Conservation (phyloP, 1,140 invertebrate species). For the Brachionus calyciflorus region DNA sequence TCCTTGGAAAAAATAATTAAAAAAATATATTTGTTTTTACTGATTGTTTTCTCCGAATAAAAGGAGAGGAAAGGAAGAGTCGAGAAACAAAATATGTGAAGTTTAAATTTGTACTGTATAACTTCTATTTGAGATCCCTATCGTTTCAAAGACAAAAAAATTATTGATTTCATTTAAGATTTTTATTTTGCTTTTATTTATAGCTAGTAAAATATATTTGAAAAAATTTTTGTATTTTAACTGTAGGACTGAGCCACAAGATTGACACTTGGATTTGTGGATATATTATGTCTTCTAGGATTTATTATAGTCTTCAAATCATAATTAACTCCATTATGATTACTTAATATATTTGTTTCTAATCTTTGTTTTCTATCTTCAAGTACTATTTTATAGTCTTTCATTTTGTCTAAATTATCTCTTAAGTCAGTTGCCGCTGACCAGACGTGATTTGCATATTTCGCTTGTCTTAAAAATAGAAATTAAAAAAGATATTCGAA, state of each 20-base stretch:
- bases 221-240: no score
- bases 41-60: no score
- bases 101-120: no score
- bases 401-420: conserved; percentile 39
- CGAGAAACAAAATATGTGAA: no score
- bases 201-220: no score
- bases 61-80: no score
- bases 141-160: no score
- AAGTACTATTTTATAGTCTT: conserved; percentile 2
- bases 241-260: background rate
- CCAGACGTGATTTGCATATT: conserved; percentile 19
- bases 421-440: background rate
- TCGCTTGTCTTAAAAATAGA: background rate
- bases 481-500: background rate
- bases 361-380: conserved; percentile 16
- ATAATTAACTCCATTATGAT: conserved; percentile 7
- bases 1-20: no score
- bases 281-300: conserved; percentile 23
- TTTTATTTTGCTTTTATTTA: no score
- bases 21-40: no score
- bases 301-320: conserved; percentile 22
- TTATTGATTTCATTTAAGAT: no score
- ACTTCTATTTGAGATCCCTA: no score
- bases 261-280: conserved; percentile 32
- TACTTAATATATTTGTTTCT: conserved; percentile 36